Base-by-base conservation (phyloP, 2,113 vertebrate genomes). In the Myiopsitta monachus region DNA sequence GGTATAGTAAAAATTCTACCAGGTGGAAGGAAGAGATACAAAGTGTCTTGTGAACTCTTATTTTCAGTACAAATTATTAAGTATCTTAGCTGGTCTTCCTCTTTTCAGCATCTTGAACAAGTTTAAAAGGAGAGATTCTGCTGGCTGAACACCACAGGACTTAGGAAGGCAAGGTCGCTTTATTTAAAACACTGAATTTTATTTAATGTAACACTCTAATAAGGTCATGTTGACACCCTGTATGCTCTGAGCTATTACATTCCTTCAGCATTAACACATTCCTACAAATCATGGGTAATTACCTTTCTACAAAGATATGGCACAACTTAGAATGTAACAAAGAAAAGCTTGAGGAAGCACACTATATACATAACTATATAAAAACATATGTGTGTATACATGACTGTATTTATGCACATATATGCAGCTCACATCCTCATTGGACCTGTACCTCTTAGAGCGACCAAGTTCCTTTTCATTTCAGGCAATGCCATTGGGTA, bases 191-290 rank as follows among this genome's bases (percentile, higher is more conserved):
- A 31, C 10, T n/a, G 30, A 39, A 77, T 90, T 91, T 82, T 75
- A 92, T 87, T 94, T 85, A 66, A 92, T 33, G 41, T 69, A 85
- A 41, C 67, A 52, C 14, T 84, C n/a, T 84, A 88, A 61, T 61
- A 94, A 90, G 84, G 84, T 87, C 89, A 91, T 26, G 44, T 73
- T 93, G 89, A 94, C 93, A 90, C 83, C 41, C 31, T 57, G 41
- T 79, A 59, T 90, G 73, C 81, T 83, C 44, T 33, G 38, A 90
- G 38, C 70, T 52, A 44, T 27, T 89, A 67, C 59, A 74, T 80
- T 93, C 74, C 70, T 81, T 73, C 13, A 83, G 46, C 1, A 1
- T 59, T 93, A 94, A 88, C 75, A 59, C 62, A 87, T 62, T 62
- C 28, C 49, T 86, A 88, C 82, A 96, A 89, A 85, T 88, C 69